Evolutionary conservation across 1,140 invertebrate genomes (phyloP), one percentile per base, ranked within the genome.

Genomic region (Lordiphosa mommai): DNA sequence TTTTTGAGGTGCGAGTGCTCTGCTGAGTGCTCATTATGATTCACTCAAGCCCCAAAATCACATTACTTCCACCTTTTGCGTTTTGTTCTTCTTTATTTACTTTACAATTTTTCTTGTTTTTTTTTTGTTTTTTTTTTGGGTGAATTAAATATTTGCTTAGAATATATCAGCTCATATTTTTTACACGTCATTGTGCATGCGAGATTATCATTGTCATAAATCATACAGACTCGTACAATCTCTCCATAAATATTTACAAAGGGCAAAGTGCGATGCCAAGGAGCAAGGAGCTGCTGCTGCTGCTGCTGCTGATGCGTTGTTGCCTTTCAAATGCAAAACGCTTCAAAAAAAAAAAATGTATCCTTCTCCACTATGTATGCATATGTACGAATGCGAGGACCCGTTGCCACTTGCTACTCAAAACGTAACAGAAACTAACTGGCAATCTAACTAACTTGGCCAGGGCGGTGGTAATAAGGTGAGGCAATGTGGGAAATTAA

Each of bases 121-220:
- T 3, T 23, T 23, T 23, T 20, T 3, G 3, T 20, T 20, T 20
- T 0, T 23, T 6, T 23, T 23, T 23, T 5, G 20, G 20, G 20
- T 5, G 20, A 23, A 79, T 80, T 79, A 79, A 79, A 79, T 80
- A 80, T 80, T 80, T 80, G 76, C 60, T 72, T 80, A 63, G 71
- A 76, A 71, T 74, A 82, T 67, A 80, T 80, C 65, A 84, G 76
- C 71, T 72, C 77, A 51, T 60, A 84, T 84, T 80, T 80, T 79
- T 72, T 80, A 84, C 76, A 80, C 76, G 76, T 80, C 76, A 80
- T 80, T 80, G 76, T 76, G 76, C 71, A 84, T 84, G 76, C 61
- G 61, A 82, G 76, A 80, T 80, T 80, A 80, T 80, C 72, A 76
- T 64, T 76, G 77, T 84, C 76, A 80, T 80, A 80, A 80, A 80